Evolutionary conservation across 2,113 vertebrate species (phyloP).

Genomic region (Platichthys flesus): DNA sequence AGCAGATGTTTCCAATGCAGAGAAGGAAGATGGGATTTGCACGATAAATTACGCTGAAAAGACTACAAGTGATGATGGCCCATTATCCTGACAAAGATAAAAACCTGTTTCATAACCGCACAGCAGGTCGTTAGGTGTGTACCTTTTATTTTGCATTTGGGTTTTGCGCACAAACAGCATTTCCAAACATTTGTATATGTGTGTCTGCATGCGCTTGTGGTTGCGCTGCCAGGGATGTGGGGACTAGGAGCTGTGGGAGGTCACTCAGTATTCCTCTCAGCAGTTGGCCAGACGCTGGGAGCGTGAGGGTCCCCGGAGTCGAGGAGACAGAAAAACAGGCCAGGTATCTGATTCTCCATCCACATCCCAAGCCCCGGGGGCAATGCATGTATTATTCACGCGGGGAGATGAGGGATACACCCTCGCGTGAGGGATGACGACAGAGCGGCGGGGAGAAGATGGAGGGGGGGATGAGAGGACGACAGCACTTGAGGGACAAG

Average conservation of each 20-base stretch:
- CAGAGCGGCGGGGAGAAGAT: constrained; percentile 9
- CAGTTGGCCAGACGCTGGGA: constrained; percentile 37
- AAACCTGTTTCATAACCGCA: constrained; percentile 1
- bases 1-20: constrained; percentile 56
- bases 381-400: constrained; percentile 69
- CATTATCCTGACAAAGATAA: constrained; percentile 49
- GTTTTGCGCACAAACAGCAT: neutral
- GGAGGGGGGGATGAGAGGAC: constrained; percentile 26
- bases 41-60: constrained; percentile 47
- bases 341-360: constrained; percentile 37
- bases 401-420: constrained; percentile 32
- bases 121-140: neutral
- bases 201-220: neutral
- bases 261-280: constrained; percentile 60
- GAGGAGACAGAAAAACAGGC: constrained; percentile 44
- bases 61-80: constrained; percentile 45
- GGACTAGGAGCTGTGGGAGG: neutral
- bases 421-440: constrained; percentile 36
- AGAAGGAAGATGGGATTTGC: constrained; percentile 38
- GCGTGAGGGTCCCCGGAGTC: constrained; percentile 46
- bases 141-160: constrained; percentile 25
- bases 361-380: constrained; percentile 33
- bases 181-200: neutral
- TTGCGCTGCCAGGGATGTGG: constrained; percentile 18
- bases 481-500: constrained; percentile 16